These are phyloP conservation scores for Danio choprae DNA, from an alignment of 2,797 vertebrate genomes.

Conservation along the genomic window DNA sequence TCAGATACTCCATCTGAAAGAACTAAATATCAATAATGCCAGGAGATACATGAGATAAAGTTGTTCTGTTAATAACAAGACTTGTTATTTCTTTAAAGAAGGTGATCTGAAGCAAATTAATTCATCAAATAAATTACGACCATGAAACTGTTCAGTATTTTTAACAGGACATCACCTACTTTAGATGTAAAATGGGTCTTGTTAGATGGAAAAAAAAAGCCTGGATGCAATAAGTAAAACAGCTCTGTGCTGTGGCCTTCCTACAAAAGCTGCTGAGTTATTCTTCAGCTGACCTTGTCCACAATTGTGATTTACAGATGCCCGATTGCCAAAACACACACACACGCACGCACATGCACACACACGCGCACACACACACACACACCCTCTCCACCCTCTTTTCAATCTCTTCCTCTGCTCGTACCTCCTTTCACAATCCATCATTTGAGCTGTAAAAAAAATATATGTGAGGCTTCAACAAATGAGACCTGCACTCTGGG, in stretches of 20 bases:
- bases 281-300: conserved; percentile 52
- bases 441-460: conserved; percentile 21
- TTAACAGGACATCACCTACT: conserved; percentile 26
- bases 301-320: conserved; percentile 50
- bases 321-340: conserved; percentile 20
- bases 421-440: conserved; percentile 27
- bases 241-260: neutral
- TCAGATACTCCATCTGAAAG: too few species aligned
- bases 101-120: neutral
- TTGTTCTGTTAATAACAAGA: too few species aligned
- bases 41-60: too few species aligned
- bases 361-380: conserved; percentile 23
- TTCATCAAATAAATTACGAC: conserved; percentile 14
- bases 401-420: conserved; percentile 20
- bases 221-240: conserved; percentile 26
- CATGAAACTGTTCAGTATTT: neutral
- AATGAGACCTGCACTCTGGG: neutral
- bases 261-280: conserved; percentile 17
- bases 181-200: conserved; percentile 25
- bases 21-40: neutral
- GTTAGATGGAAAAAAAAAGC: conserved; percentile 5
- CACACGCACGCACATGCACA: conserved; percentile 5
- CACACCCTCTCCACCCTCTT: conserved; percentile 17
- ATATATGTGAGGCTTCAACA: neutral
- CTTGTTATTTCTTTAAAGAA: neutral